These are phyloP conservation scores for Ormyrus thymus DNA, from an alignment of 2,888 invertebrate genomes.

Conservation along the genomic window DNA sequence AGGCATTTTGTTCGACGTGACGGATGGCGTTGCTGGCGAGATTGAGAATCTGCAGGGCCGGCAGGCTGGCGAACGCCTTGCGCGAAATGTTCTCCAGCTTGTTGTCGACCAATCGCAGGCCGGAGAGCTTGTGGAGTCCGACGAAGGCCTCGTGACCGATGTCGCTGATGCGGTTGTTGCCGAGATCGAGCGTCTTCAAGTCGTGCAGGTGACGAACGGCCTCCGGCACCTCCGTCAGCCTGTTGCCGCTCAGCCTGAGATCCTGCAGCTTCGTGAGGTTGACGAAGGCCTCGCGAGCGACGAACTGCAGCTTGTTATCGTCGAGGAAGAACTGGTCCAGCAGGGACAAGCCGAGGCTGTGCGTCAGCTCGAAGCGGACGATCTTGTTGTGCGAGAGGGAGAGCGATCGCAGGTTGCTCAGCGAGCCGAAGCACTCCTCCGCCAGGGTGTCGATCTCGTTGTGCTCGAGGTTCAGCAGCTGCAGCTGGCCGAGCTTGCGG, in stretches of 20 bases:
- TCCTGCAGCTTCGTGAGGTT: conserved; percentile 86
- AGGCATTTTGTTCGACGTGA: conserved; percentile 86
- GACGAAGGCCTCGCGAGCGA: conserved; percentile 84
- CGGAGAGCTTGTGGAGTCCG: conserved; percentile 84
- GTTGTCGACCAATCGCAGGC: conserved; percentile 87
- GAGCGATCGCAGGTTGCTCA: conserved; percentile 86
- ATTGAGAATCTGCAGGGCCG: conserved; percentile 86
- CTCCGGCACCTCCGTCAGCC: conserved; percentile 82
- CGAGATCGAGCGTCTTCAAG: conserved; percentile 86
- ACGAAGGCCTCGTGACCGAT: conserved; percentile 84
- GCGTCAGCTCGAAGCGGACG: conserved; percentile 81
- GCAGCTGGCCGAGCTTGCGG: conserved; percentile 84
- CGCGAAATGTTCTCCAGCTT: conserved; percentile 85
- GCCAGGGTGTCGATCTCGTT: conserved; percentile 83
- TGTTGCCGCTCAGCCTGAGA: conserved; percentile 85
- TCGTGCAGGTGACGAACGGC: conserved; percentile 83
- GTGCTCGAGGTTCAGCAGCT: conserved; percentile 84
- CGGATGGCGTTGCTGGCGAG: conserved; percentile 87
- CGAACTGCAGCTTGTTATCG: conserved; percentile 82
- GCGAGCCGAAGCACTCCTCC: conserved; percentile 84
- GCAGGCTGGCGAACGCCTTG: conserved; percentile 83
- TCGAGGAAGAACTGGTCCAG: conserved; percentile 85
- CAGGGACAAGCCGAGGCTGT: conserved; percentile 85
- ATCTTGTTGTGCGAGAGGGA: conserved; percentile 85
- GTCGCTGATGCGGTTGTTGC: conserved; percentile 86